Evolutionary conservation across 2,888 invertebrate species (phyloP).

Genomic region (Stegana nigrithorax): DNA sequence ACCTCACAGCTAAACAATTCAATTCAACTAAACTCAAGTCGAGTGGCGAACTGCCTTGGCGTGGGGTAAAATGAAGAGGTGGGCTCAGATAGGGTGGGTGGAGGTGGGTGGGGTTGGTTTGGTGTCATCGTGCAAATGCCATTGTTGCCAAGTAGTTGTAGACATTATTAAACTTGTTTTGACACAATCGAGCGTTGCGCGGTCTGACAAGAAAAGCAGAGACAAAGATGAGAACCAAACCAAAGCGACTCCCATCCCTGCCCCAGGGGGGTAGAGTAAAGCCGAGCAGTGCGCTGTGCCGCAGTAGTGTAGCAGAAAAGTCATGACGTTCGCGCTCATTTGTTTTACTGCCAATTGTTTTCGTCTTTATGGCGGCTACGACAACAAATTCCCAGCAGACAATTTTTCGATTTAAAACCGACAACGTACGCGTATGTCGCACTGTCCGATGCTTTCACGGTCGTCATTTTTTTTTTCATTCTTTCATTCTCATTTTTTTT

Average conservation of each 20-base stretch:
- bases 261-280: too few species aligned
- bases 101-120: too few species aligned
- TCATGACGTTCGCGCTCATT: constrained; percentile 42
- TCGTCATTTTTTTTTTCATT: too few species aligned
- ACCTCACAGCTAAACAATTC: background rate
- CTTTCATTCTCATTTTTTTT: background rate
- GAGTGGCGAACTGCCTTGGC: too few species aligned
- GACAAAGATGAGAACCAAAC: background rate
- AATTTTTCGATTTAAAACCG: background rate
- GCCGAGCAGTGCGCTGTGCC: too few species aligned
- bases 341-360: constrained; percentile 55
- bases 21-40: constrained; percentile 2
- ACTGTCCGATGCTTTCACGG: too few species aligned
- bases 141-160: constrained; percentile 10
- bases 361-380: constrained; percentile 50
- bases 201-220: background rate
- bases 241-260: too few species aligned
- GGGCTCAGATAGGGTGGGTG: too few species aligned
- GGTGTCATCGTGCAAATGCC: constrained; percentile 1
- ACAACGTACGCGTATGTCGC: too few species aligned
- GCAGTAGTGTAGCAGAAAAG: background rate
- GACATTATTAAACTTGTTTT: constrained; percentile 15
- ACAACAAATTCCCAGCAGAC: constrained; percentile 37
- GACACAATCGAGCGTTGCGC: background rate
- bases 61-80: too few species aligned